phyloP scores from a whole-genome alignment of 2,888 invertebrate genomes.

The Pherbina coryleti region DNA sequence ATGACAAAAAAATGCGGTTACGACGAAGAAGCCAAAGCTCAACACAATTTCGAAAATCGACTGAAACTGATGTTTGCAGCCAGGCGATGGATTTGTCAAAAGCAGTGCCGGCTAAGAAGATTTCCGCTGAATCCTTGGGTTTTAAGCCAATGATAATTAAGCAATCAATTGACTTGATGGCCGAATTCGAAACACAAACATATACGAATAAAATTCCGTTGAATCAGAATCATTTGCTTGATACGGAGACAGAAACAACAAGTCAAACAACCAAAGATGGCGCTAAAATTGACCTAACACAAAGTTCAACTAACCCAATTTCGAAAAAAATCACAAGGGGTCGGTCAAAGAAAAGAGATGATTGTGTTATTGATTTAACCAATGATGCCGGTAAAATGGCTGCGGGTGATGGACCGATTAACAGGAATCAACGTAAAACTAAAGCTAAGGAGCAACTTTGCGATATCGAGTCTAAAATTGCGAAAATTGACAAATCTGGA shows the following conservation, averaged over 20 bases:
- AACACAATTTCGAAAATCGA: constrained; percentile 3
- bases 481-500: too few relatives aligned
- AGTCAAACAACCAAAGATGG: not conserved
- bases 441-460: too few relatives aligned
- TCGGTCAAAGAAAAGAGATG: not conserved
- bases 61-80: constrained; percentile 27
- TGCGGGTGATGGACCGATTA: too few relatives aligned
- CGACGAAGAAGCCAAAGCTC: not conserved
- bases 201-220: constrained; percentile 6
- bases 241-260: not conserved
- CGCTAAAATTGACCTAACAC: not conserved
- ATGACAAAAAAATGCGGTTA: not conserved
- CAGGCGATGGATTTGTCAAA: not conserved
- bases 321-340: not conserved
- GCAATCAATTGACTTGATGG: constrained; percentile 26
- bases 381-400: not conserved
- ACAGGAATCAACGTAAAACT: too few relatives aligned
- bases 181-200: constrained; percentile 14
- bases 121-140: not conserved
- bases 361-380: not conserved
- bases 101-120: too few relatives aligned
- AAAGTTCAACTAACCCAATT: not conserved
- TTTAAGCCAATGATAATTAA: not conserved
- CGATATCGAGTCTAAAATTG: too few relatives aligned
- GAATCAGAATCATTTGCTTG: constrained; percentile 5